A percentile compares a stretch with the other conserved stretches of the same genome.
These are phyloP conservation scores for Mormoops blainvillei DNA, from an alignment of 2,113 vertebrate species.

Conservation along the genomic window DNA sequence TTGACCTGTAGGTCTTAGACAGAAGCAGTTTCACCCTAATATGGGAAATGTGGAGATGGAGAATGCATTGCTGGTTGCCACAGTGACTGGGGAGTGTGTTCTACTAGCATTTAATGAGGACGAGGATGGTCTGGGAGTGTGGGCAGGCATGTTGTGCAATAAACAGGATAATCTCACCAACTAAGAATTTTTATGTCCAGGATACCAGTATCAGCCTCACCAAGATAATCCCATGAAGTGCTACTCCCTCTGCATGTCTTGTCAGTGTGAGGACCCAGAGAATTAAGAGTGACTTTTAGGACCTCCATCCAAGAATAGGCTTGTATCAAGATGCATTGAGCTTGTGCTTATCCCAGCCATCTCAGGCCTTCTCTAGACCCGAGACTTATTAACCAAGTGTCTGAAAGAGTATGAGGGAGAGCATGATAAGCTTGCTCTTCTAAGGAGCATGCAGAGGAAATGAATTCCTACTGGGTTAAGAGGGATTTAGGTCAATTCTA, in stretches of 20 bases:
- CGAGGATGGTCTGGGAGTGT: rapidly evolving
- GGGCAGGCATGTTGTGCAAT: background rate
- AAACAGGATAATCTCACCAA: background rate
- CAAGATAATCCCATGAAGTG: background rate
- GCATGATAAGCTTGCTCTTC: background rate
- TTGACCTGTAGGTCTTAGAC: background rate
- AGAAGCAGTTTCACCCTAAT: background rate
- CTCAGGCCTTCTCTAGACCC: background rate
- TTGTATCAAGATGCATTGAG: background rate
- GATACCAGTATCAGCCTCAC: background rate
- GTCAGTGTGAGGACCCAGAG: background rate
- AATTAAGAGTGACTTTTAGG: background rate
- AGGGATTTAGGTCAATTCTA: slow-evolving; percentile 53
- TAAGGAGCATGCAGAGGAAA: background rate
- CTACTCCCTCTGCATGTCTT: background rate
- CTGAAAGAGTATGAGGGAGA: background rate
- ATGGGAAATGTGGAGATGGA: background rate
- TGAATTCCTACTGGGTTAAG: slow-evolving; percentile 43
- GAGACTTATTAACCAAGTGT: background rate
- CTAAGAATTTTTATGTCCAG: background rate
- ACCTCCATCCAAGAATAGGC: background rate
- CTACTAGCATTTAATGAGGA: background rate
- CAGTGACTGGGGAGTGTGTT: background rate
- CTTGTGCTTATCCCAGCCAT: background rate
- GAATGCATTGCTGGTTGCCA: background rate